Conservation (phyloP, 2,797 vertebrate genomes). For the Cynopterus sphinx region DNA sequence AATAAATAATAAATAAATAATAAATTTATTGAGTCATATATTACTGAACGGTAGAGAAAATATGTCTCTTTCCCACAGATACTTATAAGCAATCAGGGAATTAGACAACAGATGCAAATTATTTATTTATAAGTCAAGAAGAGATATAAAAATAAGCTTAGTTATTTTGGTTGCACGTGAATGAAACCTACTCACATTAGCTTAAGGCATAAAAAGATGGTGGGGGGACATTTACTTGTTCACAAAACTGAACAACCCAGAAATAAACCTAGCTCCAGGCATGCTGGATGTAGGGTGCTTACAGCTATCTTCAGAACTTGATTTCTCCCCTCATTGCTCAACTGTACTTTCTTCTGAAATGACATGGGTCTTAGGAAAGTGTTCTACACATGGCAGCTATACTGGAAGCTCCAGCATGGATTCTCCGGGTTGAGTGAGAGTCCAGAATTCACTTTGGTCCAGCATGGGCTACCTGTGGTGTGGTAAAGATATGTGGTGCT, state of each 20-base stretch:
- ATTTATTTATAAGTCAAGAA: constrained; percentile 15
- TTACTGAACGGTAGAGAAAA: constrained; percentile 17
- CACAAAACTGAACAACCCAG: neutral
- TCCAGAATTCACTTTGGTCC: neutral
- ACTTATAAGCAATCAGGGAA: neutral
- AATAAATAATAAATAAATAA: too few relatives aligned
- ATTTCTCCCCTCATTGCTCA: neutral
- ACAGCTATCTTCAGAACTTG: neutral
- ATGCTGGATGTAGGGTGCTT: neutral
- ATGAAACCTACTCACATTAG: neutral
- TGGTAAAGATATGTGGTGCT: neutral
- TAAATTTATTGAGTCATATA: neutral
- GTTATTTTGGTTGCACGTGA: neutral
- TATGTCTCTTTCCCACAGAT: neutral
- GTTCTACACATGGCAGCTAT: neutral
- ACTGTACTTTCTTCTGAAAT: neutral
- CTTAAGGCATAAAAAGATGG: neutral
- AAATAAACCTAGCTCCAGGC: neutral
- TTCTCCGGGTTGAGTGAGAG: neutral
- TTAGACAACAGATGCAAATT: constrained; percentile 3
- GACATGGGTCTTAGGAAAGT: neutral
- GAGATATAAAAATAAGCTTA: neutral
- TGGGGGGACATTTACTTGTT: neutral
- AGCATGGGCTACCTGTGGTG: neutral
- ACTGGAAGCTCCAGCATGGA: neutral